Evolutionary conservation across 2,113 vertebrate species (phyloP).

Genomic region (Anoplopoma fimbria): DNA sequence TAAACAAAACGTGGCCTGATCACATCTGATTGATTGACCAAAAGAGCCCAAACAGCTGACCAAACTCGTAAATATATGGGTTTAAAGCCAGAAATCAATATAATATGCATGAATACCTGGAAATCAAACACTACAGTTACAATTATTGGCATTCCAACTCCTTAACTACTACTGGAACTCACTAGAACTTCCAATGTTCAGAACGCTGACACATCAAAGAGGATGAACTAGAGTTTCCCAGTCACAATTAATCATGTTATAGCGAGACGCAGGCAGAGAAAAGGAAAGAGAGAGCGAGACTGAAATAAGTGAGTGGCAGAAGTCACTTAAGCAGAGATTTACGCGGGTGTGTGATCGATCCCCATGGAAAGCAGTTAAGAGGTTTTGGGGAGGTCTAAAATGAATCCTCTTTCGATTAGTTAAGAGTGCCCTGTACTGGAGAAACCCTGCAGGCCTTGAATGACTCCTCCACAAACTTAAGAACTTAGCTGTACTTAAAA

Average conservation of each 20-base stretch:
- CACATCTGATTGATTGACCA: neutral
- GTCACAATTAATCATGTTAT: neutral
- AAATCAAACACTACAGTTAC: neutral
- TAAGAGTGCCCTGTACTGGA: neutral
- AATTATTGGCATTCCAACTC: neutral
- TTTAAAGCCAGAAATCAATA: too few relatives aligned
- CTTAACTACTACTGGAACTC: neutral
- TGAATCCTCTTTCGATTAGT: slow-evolving; percentile 29
- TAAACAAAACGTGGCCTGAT: neutral
- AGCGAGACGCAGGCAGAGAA: neutral
- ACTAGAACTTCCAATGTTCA: neutral
- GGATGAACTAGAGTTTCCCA: neutral
- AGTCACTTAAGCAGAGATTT: slow-evolving; percentile 7
- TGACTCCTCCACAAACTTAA: neutral
- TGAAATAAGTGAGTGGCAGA: neutral
- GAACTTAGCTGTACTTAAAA: neutral
- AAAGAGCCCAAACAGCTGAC: too few relatives aligned
- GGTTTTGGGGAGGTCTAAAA: slow-evolving; percentile 10
- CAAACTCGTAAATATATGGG: too few relatives aligned
- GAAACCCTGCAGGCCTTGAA: neutral
- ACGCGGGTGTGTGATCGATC: slow-evolving; percentile 11
- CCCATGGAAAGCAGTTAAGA: slow-evolving; percentile 21
- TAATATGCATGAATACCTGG: too few relatives aligned
- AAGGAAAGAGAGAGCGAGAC: neutral
- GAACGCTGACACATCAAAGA: neutral